Evolutionary conservation across 1,140 invertebrate genomes (phyloP).

Genomic region (Hycleus cichorii): DNA sequence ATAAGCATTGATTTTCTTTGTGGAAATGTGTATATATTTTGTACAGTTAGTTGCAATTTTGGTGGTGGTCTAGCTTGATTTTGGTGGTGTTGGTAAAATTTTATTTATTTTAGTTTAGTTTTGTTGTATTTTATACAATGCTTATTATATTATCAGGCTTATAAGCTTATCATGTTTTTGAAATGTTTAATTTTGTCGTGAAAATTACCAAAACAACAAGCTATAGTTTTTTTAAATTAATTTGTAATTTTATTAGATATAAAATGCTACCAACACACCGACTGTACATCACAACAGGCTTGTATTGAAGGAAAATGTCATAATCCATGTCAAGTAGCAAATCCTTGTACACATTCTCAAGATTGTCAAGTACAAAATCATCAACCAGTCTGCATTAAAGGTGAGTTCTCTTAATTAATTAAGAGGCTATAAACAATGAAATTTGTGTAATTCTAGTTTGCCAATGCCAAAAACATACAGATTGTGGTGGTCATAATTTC

Average conservation of each 20-base stretch:
- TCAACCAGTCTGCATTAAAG: slow-evolving; percentile 68
- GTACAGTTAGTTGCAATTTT: background rate
- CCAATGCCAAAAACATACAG: slow-evolving; percentile 55
- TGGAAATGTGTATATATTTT: slow-evolving; percentile 17
- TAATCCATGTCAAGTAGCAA: slow-evolving; percentile 51
- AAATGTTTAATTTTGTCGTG: background rate
- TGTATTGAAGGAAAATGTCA: slow-evolving; percentile 70
- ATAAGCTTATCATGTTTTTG: slow-evolving; percentile 21
- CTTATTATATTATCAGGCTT: slow-evolving; percentile 15
- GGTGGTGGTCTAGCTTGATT: background rate
- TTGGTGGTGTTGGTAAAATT: slow-evolving; percentile 9
- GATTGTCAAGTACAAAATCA: slow-evolving; percentile 72
- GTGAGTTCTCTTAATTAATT: slow-evolving; percentile 40
- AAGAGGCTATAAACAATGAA: background rate
- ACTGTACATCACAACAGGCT: slow-evolving; percentile 66
- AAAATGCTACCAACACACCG: slow-evolving; percentile 59
- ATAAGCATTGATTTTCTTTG: slow-evolving; percentile 8
- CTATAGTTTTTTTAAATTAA: background rate
- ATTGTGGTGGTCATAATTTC: slow-evolving; percentile 50
- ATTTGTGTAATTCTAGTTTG: slow-evolving; percentile 46
- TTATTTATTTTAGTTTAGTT: background rate
- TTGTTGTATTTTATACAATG: slow-evolving; percentile 8
- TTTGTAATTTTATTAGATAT: slow-evolving; percentile 47
- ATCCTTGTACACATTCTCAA: slow-evolving; percentile 57
- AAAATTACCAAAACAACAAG: background rate